phyloP scores from a whole-genome alignment of 2,888 invertebrate genomes.

The Agapostemon virescens region DNA sequence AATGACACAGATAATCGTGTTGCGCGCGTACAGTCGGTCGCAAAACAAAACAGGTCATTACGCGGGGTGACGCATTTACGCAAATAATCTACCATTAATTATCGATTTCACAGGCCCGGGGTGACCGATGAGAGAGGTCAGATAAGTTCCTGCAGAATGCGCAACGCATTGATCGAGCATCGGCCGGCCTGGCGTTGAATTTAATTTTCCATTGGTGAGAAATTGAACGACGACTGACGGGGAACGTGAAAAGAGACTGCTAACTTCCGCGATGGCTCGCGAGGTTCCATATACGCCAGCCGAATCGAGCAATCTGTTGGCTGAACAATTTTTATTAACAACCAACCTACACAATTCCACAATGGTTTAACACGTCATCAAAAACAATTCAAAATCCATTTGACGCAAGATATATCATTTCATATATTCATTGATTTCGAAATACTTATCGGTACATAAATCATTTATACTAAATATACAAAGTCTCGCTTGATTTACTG shows the following conservation, averaged over 20 bases:
- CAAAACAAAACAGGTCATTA: conserved; percentile 38
- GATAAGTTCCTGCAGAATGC: background rate
- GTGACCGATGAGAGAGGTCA: background rate
- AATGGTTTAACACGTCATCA: background rate
- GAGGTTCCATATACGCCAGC: background rate
- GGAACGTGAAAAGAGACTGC: background rate
- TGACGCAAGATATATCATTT: background rate
- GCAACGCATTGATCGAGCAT: background rate
- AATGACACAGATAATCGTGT: conserved; percentile 29
- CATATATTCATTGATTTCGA: too few relatives aligned
- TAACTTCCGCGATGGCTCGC: background rate
- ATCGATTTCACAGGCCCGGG: conserved; percentile 7
- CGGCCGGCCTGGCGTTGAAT: background rate
- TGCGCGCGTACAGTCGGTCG: background rate
- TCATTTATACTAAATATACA: too few relatives aligned
- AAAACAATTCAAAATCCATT: too few relatives aligned
- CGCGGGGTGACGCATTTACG: background rate
- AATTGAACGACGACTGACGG: background rate
- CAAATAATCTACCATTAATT: conserved; percentile 25
- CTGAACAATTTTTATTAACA: background rate
- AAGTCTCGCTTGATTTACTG: too few relatives aligned
- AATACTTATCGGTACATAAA: too few relatives aligned
- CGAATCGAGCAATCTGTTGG: background rate
- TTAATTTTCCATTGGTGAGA: conserved; percentile 13
- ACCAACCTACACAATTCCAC: background rate